Conservation (phyloP, 92 coral and sea anemone species). For the Galaxea fascicularis region DNA sequence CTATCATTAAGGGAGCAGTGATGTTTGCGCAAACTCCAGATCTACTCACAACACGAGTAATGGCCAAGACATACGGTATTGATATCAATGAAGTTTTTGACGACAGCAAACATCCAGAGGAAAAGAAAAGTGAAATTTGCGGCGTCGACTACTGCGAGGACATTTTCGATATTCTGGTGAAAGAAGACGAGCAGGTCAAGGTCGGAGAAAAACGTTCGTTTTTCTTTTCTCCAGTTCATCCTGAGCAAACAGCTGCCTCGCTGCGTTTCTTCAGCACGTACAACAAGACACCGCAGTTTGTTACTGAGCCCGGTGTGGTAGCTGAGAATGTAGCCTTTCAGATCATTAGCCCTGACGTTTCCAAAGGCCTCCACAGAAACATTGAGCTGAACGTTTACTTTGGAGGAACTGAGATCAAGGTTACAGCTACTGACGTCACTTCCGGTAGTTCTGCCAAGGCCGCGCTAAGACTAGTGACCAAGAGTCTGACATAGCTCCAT, state of each 20-base stretch:
- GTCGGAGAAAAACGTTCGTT: slow-evolving; percentile 45
- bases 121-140: slow-evolving; percentile 27
- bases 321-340: slow-evolving; percentile 33
- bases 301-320: slow-evolving; percentile 52
- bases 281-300: slow-evolving; percentile 36
- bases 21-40: slow-evolving; percentile 57
- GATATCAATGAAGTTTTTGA: slow-evolving; percentile 36
- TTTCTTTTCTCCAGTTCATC: slow-evolving; percentile 39
- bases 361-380: slow-evolving; percentile 41
- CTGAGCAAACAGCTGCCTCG: slow-evolving; percentile 28
- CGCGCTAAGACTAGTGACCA: slow-evolving; percentile 71
- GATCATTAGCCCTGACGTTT: slow-evolving; percentile 51
- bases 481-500: slow-evolving; percentile 28
- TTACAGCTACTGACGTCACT: slow-evolving; percentile 55
- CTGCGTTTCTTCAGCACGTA: slow-evolving; percentile 41
- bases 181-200: slow-evolving; percentile 41
- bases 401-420: slow-evolving; percentile 69
- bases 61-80: slow-evolving; percentile 54
- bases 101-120: slow-evolving; percentile 9
- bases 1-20: slow-evolving; percentile 60
- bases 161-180: slow-evolving; percentile 36
- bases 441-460: slow-evolving; percentile 83
- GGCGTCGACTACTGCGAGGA: slow-evolving; percentile 43
- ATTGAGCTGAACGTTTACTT: slow-evolving; percentile 52
- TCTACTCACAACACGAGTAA: slow-evolving; percentile 34